phyloP scores from a whole-genome alignment of 2,888 invertebrate species.

The Nasonia oneida region DNA sequence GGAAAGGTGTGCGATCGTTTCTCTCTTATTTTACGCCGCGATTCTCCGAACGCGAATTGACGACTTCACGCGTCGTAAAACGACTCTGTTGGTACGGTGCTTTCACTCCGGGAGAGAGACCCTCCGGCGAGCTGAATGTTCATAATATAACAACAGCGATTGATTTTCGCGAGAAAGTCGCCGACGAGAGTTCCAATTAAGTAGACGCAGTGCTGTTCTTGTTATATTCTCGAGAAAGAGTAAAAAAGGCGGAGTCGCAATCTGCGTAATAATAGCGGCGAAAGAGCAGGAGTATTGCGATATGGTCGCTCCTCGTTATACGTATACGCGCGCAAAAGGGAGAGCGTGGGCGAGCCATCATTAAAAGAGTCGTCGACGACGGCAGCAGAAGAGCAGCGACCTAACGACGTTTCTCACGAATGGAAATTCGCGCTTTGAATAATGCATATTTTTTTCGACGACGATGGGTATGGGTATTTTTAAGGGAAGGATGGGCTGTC shows the following conservation, averaged over 20 bases:
- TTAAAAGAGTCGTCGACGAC: not conserved
- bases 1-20: conserved; percentile 63
- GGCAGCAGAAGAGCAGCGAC: conserved; percentile 74
- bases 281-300: not conserved
- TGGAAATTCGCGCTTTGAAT: conserved; percentile 67
- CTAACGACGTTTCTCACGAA: conserved; percentile 72
- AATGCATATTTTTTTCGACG: conserved; percentile 64
- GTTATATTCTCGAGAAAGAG: not conserved
- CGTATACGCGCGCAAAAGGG: not conserved
- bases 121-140: not conserved
- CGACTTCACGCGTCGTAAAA: conserved; percentile 12
- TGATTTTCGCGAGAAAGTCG: not conserved
- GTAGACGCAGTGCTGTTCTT: not conserved
- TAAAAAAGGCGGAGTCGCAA: conserved; percentile 4
- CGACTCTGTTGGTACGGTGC: not conserved
- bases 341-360: conserved; percentile 1
- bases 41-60: not conserved
- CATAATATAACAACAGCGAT: not conserved
- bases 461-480: too few species aligned
- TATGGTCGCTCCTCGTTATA: not conserved
- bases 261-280: conserved; percentile 1
- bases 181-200: too few species aligned
- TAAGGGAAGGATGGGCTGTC: too few species aligned
- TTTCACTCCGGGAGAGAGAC: not conserved
- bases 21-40: not conserved